phyloP scores from a whole-genome alignment of 2,797 vertebrate species.

The Gymnoscopelus braueri region DNA sequence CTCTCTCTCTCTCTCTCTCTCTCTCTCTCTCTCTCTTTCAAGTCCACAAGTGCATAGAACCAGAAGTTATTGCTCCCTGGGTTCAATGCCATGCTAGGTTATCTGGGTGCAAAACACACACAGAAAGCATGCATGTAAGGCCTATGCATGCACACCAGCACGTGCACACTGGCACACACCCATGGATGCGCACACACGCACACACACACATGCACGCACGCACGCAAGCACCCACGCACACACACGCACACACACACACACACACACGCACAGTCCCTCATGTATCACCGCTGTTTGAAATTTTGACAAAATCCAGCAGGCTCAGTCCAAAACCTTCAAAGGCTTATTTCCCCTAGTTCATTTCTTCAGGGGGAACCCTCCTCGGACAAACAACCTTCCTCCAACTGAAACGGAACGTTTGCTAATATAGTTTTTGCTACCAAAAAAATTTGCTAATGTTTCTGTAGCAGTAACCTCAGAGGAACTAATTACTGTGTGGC shows the following conservation, averaged over 20 bases:
- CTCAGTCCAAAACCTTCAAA: slow-evolving; percentile 77
- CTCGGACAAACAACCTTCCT: slow-evolving; percentile 68
- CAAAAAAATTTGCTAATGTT: slow-evolving; percentile 1
- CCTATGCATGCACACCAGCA: background rate
- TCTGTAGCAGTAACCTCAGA: slow-evolving; percentile 70
- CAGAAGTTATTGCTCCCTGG: slow-evolving; percentile 61
- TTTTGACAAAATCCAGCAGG: slow-evolving; percentile 66
- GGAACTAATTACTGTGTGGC: slow-evolving; percentile 82
- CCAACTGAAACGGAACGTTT: slow-evolving; percentile 55
- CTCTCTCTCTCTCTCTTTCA: slow-evolving; percentile 53
- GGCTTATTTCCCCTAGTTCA: slow-evolving; percentile 77
- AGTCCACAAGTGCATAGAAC: slow-evolving; percentile 55
- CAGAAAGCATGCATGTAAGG: slow-evolving; percentile 58
- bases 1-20: slow-evolving; percentile 28
- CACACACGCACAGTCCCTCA: slow-evolving; percentile 45
- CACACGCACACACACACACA: background rate
- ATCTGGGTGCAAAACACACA: slow-evolving; percentile 67
- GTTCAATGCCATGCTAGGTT: slow-evolving; percentile 68
- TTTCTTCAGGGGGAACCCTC: slow-evolving; percentile 50
- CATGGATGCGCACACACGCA: background rate
- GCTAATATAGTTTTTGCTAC: background rate
- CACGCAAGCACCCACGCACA: background rate
- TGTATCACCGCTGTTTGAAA: slow-evolving; percentile 67
- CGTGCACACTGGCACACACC: slow-evolving; percentile 4
- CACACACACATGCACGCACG: slow-evolving; percentile 17